Evolutionary conservation across 2,113 vertebrate genomes (phyloP).

Genomic region (Procavia capensis): DNA sequence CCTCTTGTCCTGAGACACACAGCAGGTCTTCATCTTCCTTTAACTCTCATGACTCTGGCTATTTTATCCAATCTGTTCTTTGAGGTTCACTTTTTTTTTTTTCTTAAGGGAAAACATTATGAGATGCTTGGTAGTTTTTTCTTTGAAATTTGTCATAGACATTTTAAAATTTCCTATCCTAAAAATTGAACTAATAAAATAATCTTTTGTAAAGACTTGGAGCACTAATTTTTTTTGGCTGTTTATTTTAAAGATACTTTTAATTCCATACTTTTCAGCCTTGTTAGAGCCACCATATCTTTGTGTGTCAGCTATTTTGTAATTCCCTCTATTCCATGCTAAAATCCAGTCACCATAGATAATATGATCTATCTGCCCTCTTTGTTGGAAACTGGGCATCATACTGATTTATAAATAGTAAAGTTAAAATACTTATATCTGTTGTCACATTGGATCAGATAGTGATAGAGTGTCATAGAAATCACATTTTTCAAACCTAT

Average conservation of each 20-base stretch:
- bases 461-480: not conserved
- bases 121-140: not conserved
- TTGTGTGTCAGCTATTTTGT: not conserved
- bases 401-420: not conserved
- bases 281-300: not conserved
- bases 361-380: not conserved
- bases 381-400: not conserved
- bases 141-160: not conserved
- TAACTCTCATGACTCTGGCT: not conserved
- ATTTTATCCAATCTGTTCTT: not conserved
- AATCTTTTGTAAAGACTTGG: not conserved
- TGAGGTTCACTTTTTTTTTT: not conserved
- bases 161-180: constrained; percentile 28
- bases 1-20: accelerated
- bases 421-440: not conserved
- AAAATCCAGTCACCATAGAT: not conserved
- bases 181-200: constrained; percentile 57
- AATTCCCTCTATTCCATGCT: not conserved
- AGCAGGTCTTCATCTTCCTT: not conserved
- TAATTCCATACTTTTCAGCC: not conserved
- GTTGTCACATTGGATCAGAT: not conserved
- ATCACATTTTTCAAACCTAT: not conserved
- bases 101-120: not conserved
- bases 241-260: not conserved
- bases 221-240: not conserved